Evolutionary conservation across 1,140 invertebrate species (phyloP).

Genomic region (Schlechtendalia chinensis): DNA sequence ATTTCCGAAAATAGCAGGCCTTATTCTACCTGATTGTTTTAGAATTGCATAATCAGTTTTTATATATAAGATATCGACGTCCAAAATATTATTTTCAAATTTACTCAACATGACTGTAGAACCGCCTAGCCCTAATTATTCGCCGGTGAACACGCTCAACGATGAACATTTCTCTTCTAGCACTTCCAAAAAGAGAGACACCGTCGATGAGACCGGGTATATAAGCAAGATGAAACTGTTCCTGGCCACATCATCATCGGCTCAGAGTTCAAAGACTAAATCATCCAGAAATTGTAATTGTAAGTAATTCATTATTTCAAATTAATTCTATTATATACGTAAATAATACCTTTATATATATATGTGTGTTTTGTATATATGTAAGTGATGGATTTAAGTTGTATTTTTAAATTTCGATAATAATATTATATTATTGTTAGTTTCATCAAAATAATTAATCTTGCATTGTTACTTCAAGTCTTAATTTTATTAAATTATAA

Average conservation of each 20-base stretch:
- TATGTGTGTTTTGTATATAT: too few species aligned
- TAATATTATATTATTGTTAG: too few species aligned
- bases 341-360: too few species aligned
- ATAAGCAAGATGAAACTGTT: constrained; percentile 23
- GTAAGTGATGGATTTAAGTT: too few species aligned
- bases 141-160: constrained; percentile 13
- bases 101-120: neutral
- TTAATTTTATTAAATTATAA: too few species aligned
- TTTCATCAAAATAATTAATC: too few species aligned
- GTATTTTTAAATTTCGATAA: too few species aligned
- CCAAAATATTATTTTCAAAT: neutral
- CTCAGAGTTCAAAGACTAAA: neutral
- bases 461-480: too few species aligned
- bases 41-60: neutral
- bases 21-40: neutral
- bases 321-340: neutral
- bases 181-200: neutral
- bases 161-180: neutral
- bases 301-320: constrained; percentile 4
- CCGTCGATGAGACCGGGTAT: neutral
- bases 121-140: constrained; percentile 7
- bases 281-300: constrained; percentile 24
- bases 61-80: too few species aligned
- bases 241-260: constrained; percentile 3
- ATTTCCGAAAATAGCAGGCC: neutral